Evolutionary conservation across 1,140 invertebrate species (phyloP).

Genomic region (Battus philenor): DNA sequence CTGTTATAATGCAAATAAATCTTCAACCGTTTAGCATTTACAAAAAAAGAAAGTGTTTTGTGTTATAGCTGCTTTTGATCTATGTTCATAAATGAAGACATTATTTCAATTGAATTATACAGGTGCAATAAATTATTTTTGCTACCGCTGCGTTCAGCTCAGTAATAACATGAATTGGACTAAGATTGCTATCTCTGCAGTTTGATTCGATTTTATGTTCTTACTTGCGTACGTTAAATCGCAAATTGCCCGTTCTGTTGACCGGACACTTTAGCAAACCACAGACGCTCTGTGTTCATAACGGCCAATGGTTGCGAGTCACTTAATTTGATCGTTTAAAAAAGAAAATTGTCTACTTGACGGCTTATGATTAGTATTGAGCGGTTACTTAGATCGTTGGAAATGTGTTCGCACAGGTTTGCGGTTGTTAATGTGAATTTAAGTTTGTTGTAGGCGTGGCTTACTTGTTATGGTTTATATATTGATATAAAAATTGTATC

Average conservation of each 20-base stretch:
- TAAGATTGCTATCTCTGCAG: constrained; percentile 49
- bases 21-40: no score
- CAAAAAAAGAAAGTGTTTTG: constrained; percentile 3
- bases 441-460: no score
- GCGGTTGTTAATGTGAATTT: neutral
- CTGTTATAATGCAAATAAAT: no score
- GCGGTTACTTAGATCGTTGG: constrained; percentile 19
- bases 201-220: constrained; percentile 60
- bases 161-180: constrained; percentile 61
- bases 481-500: no score
- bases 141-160: constrained; percentile 34
- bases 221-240: constrained; percentile 53
- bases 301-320: constrained; percentile 26
- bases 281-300: constrained; percentile 31
- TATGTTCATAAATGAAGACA: constrained; percentile 7
- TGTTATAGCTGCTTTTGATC: constrained; percentile 1
- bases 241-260: constrained; percentile 59
- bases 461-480: no score
- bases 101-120: constrained; percentile 13
- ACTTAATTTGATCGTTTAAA: constrained; percentile 30
- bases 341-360: constrained; percentile 11
- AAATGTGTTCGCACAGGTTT: constrained; percentile 3
- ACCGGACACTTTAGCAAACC: constrained; percentile 42
- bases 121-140: constrained; percentile 21
- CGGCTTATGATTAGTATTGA: constrained; percentile 13